phyloP scores from a whole-genome alignment of 2,797 vertebrate genomes.

The Onychomys leucogaster region DNA sequence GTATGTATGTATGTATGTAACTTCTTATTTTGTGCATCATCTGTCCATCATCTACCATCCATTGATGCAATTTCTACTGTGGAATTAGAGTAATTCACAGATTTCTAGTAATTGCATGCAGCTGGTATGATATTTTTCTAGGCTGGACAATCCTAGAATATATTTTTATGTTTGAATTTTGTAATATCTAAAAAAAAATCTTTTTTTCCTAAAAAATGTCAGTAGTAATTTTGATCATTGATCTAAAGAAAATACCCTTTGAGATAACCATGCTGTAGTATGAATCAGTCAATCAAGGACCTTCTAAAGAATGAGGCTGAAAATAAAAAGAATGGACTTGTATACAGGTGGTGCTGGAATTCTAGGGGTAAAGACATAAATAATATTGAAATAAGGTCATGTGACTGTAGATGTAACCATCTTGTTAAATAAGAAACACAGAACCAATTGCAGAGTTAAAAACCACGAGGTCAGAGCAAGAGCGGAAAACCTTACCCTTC shows the following conservation, averaged over 20 bases:
- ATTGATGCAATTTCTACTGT: not conserved
- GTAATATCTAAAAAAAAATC: not conserved
- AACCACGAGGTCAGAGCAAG: too few species aligned
- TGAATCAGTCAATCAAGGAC: not conserved
- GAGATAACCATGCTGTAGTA: not conserved
- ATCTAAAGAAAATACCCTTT: not conserved
- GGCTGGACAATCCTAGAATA: not conserved
- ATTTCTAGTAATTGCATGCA: not conserved
- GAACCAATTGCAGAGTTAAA: too few species aligned
- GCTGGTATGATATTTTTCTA: not conserved
- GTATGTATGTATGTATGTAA: not conserved
- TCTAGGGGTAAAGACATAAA: not conserved
- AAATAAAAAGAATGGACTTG: not conserved
- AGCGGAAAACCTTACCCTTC: too few species aligned
- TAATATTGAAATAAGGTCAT: not conserved
- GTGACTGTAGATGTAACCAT: too few species aligned
- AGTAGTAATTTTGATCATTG: not conserved
- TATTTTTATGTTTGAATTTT: conserved; percentile 46
- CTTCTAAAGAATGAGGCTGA: not conserved
- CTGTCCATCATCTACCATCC: not conserved
- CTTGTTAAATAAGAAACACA: too few species aligned
- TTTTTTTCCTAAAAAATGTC: not conserved
- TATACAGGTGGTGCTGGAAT: not conserved
- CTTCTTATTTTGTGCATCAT: not conserved
- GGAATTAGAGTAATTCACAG: conserved; percentile 26